Percentiles rank a stretch among this genome's conserved stretches.
Conservation (phyloP, 2,888 invertebrate genomes). For the Amblyteles armatorius region DNA sequence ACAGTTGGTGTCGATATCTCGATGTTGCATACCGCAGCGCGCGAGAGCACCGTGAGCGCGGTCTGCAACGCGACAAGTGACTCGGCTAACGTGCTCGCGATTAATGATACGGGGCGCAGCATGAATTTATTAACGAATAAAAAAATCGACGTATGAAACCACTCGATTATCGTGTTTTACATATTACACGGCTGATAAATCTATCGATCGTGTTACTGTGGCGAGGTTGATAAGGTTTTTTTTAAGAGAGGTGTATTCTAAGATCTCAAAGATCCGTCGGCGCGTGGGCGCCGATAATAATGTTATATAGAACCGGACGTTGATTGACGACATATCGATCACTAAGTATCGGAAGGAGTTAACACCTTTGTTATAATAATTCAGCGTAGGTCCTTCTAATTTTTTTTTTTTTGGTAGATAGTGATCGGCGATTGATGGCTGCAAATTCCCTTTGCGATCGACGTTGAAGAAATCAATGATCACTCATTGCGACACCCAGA, state of each 20-base stretch:
- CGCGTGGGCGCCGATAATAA: not conserved
- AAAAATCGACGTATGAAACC: conserved; percentile 20
- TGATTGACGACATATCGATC: not conserved
- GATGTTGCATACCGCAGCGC: not conserved
- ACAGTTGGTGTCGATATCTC: conserved; percentile 21
- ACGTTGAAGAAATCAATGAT: not conserved
- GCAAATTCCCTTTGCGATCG: not conserved
- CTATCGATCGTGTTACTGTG: not conserved
- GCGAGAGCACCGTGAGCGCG: conserved; percentile 1
- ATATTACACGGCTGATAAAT: conserved; percentile 39
- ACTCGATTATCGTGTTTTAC: conserved; percentile 46
- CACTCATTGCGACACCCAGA: not conserved
- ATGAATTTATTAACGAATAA: conserved; percentile 29
- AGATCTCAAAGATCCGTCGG: not conserved
- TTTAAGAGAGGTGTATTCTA: not conserved
- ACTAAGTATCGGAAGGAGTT: not conserved
- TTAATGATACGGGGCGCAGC: conserved; percentile 36
- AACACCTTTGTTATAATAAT: not conserved
- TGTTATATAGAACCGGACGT: not conserved
- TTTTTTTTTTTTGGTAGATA: not conserved
- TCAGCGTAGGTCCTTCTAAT: no score
- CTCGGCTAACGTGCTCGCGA: conserved; percentile 38
- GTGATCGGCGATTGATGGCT: not conserved
- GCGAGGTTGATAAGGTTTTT: conserved; percentile 1
- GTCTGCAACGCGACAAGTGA: conserved; percentile 36